Base-by-base conservation (phyloP, 2,888 invertebrate species). In the Beris chalybata region DNA sequence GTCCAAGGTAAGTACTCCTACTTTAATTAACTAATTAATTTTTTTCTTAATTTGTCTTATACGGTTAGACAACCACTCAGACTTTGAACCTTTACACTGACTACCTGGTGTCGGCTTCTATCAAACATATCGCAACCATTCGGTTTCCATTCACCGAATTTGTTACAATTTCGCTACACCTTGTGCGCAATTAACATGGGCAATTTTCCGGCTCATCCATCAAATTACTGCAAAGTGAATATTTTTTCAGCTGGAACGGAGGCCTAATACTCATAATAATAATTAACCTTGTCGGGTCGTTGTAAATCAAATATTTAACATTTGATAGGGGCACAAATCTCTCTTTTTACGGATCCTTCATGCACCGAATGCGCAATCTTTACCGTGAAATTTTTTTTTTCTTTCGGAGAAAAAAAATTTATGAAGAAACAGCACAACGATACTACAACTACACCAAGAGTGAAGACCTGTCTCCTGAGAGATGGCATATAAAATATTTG, bases 301-400 rank as follows among this genome's bases (percentile, higher is more conserved):
- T 50, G 56, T 65, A 65, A 65, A 65, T 65, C 65, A 65, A 65
- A 65, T 65, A 65, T 65, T 65, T 65, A 56, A 65, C 56, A 56
- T 43, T 56, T 56, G 65, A 65, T 57, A 65, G 32, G 32, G 32
- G 6, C 54, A 45, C 65, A 29, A 22, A 45, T 45, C 30, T 13
- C 12, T 44, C 29, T 45, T 54, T 54, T 29, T 38, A 38, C 29
- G 52, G 11, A 15, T 22, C 22, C 29, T 29, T 52, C 22, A 31
- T 38, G 45, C 47, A 30, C 45, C 30, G 31, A 13, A 32, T 12
- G 45, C 47, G n/a, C 15, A 15, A 48, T 30, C 29, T 48, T 30
- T n/a, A 48, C 48, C 48, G 45, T 31, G 48, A 13, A 47, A 47
- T 30, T 48, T 48, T 22, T 48, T 22, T 9, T 22, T 38, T 9